phyloP scores from a whole-genome alignment of 2,797 vertebrate genomes.

The Acanthurus leucopareius region DNA sequence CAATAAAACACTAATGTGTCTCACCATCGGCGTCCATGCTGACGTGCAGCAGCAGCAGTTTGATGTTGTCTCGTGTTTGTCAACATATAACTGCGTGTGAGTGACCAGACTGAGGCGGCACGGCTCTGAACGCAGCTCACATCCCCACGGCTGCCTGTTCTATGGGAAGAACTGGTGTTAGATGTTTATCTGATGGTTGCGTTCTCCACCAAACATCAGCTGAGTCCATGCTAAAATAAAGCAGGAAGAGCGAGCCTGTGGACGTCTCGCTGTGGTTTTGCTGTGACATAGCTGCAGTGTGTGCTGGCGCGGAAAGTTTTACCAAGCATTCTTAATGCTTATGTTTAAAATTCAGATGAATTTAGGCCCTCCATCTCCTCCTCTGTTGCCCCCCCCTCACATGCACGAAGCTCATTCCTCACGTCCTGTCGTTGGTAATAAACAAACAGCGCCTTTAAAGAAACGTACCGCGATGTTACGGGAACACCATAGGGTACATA shows the following conservation, averaged over 20 bases:
- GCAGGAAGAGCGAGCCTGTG: constrained; percentile 20
- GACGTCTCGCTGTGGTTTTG: constrained; percentile 35
- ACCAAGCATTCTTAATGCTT: constrained; percentile 60
- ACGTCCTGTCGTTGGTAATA: constrained; percentile 4
- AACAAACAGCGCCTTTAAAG: constrained; percentile 15
- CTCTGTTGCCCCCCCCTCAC: neutral
- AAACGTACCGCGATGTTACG: constrained; percentile 10
- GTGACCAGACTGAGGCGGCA: constrained; percentile 55
- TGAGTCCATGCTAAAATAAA: constrained; percentile 38
- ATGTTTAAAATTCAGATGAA: constrained; percentile 59
- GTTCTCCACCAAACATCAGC: constrained; percentile 39
- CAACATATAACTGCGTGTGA: constrained; percentile 15
- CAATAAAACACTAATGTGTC: constrained; percentile 42
- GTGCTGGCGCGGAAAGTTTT: constrained; percentile 74
- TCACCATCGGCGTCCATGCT: neutral
- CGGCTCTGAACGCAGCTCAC: constrained; percentile 7
- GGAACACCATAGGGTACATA: constrained; percentile 54
- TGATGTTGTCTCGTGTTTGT: constrained; percentile 22
- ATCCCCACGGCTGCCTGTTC: constrained; percentile 6
- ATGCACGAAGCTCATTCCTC: constrained; percentile 6
- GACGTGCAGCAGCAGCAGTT: neutral
- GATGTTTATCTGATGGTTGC: constrained; percentile 30
- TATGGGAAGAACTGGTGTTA: constrained; percentile 18
- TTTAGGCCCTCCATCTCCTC: constrained; percentile 5
- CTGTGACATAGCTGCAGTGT: constrained; percentile 61